Evolutionary conservation across 2,888 invertebrate genomes (phyloP).

Genomic region (Meganola albula): DNA sequence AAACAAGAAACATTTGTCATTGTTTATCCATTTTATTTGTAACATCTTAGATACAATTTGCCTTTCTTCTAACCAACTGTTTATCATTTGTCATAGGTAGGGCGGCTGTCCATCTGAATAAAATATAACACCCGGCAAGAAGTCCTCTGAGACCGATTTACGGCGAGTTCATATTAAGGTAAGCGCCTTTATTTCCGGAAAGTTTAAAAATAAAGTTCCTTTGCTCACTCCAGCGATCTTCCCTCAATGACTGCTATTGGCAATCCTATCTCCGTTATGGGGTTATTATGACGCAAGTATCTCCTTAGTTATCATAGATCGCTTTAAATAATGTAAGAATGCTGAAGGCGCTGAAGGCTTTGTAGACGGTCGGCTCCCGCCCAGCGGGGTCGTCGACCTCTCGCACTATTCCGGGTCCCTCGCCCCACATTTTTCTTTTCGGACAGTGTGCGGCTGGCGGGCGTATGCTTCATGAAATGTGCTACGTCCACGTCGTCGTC

Average conservation of each 20-base stretch:
- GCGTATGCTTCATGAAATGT: constrained; percentile 50
- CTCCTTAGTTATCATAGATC: constrained; percentile 49
- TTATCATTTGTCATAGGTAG: constrained; percentile 48
- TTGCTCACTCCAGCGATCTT: constrained; percentile 25
- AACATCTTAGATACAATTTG: constrained; percentile 17
- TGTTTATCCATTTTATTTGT: constrained; percentile 25
- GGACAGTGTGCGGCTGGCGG: constrained; percentile 59
- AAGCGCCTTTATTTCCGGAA: constrained; percentile 37
- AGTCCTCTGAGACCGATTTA: constrained; percentile 54
- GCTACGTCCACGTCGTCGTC: constrained; percentile 60
- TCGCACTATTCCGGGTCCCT: constrained; percentile 46
- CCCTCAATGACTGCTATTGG: constrained; percentile 12
- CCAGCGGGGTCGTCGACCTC: constrained; percentile 57
- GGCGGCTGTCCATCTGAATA: constrained; percentile 50
- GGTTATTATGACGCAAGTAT: constrained; percentile 38
- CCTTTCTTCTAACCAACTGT: constrained; percentile 27
- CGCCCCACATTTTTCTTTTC: constrained; percentile 71
- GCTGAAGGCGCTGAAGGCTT: constrained; percentile 48
- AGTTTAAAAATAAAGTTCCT: constrained; percentile 39
- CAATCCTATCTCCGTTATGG: constrained; percentile 15
- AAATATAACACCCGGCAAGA: constrained; percentile 50
- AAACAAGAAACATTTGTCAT: constrained; percentile 30
- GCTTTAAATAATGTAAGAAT: constrained; percentile 56
- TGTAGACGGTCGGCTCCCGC: constrained; percentile 37
- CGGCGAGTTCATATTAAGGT: constrained; percentile 39